phyloP scores from a whole-genome alignment of 2,888 invertebrate genomes.

The Limnephilus auricula region DNA sequence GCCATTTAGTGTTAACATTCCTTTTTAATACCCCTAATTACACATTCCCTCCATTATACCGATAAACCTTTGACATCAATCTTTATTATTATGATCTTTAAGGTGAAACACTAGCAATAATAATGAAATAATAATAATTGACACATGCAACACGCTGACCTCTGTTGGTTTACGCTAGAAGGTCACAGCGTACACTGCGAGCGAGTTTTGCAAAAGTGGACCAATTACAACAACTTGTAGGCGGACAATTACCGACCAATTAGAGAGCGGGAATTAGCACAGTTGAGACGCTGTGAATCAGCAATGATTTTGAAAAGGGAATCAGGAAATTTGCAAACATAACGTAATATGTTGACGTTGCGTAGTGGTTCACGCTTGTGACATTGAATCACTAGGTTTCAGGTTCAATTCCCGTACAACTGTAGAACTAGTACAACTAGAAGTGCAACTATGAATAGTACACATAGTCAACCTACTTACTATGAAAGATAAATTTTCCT shows the following conservation, averaged over 20 bases:
- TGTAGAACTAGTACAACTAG: no score
- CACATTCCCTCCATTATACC: neutral
- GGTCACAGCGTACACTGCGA: slow-evolving; percentile 19
- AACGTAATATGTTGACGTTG: neutral
- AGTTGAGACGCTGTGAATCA: neutral
- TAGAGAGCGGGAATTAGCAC: slow-evolving; percentile 38
- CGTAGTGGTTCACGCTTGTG: neutral
- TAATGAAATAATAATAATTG: slow-evolving; percentile 2
- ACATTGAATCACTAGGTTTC: neutral
- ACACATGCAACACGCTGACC: slow-evolving; percentile 44
- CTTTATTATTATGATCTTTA: slow-evolving; percentile 20
- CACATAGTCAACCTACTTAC: no score
- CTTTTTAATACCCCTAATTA: neutral
- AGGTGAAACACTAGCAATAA: slow-evolving; percentile 22
- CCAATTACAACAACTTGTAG: slow-evolving; percentile 57
- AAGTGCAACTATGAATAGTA: neutral
- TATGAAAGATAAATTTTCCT: neutral
- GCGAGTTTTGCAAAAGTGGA: slow-evolving; percentile 59
- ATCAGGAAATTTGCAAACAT: neutral
- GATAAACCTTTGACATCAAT: slow-evolving; percentile 2
- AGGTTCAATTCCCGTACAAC: neutral
- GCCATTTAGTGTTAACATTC: neutral
- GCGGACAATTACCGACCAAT: slow-evolving; percentile 60
- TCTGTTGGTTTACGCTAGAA: slow-evolving; percentile 50
- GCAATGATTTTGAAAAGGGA: neutral